Base-by-base conservation (phyloP, 2,797 vertebrate species). In the Cirrhinus mrigala region DNA sequence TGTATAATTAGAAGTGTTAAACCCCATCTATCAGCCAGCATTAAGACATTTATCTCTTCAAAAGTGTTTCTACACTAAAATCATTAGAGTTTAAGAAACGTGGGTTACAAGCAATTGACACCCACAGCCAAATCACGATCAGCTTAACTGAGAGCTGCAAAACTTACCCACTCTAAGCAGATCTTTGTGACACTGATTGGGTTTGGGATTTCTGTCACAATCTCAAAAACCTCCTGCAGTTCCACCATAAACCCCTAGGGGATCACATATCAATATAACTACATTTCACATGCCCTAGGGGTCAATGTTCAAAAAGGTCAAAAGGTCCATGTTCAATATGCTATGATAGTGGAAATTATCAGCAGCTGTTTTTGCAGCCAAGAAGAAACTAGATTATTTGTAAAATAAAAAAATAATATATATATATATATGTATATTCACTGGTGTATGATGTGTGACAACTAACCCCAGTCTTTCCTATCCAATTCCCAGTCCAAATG, bases 171-270 rank as follows among this genome's bases (percentile, higher is more conserved):
- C 48, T 24, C 9, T 48, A 20, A 18, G 14, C 14, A 74, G 15
- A 40, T 62, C 54, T 58, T 71, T 44, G n/a, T 46, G 54, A 73
- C 44, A 52, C 16, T 11, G 71, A 22, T 12, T 4, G 11, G 8
- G 11, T 44, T 70, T 58, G 52, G n/a, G 15, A 82, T 71, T 71
- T 81, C n/a, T 22, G 27, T 40, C n/a, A 48, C 24, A 66, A 44
- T n/a, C 44, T 66, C 18, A 48, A 24, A 68, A 54, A 58, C 16
- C 52, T 60, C 24, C 3, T 71, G 68, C n/a, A 58, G 50, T 69
- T 81, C 29, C 64, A 27, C 20, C 15, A 46, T 20, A 7, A 70
- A 10, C 64, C 22, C 7, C 6, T 15, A 58, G 52, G 12, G 12
- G 18, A 56, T 60, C 33, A 60, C 54, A 18, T 20, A 22, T 56